phyloP scores from a whole-genome alignment of 1,140 invertebrate genomes.

The Maconellicoccus hirsutus region DNA sequence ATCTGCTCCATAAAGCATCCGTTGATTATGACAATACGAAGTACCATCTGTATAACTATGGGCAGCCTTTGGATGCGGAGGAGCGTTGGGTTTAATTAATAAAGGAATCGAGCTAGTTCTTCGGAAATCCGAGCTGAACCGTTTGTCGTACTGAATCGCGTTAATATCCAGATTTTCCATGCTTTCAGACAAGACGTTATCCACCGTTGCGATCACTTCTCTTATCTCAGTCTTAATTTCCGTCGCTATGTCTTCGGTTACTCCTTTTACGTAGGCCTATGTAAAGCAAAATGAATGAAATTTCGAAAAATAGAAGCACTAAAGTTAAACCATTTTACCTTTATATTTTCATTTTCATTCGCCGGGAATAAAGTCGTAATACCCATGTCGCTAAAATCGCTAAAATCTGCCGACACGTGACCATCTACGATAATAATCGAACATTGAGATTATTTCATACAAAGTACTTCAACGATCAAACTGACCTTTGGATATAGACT shows the following conservation, averaged over 20 bases:
- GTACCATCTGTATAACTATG: neutral
- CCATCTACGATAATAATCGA: neutral
- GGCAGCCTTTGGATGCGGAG: conserved; percentile 17
- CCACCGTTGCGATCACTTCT: conserved; percentile 63
- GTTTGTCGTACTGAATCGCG: neutral
- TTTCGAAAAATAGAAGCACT: neutral
- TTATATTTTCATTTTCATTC: neutral
- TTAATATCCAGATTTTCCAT: conserved; percentile 27
- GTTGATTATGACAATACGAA: neutral
- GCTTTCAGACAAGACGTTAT: conserved; percentile 57
- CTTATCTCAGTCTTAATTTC: conserved; percentile 70
- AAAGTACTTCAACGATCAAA: neutral
- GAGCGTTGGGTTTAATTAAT: conserved; percentile 19
- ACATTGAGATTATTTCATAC: no score
- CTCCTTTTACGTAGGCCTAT: conserved; percentile 57
- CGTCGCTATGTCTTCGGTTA: conserved; percentile 61
- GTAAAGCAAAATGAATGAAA: neutral
- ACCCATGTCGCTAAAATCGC: conserved; percentile 16
- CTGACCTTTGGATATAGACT: conserved; percentile 17
- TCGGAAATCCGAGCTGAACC: neutral
- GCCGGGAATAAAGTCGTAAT: neutral
- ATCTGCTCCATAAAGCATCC: neutral
- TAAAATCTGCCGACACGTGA: neutral
- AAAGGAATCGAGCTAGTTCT: conserved; percentile 25
- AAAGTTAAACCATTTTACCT: conserved; percentile 3